Base-by-base conservation (phyloP, 2,888 invertebrate genomes). In the Cremastinae sp. region DNA sequence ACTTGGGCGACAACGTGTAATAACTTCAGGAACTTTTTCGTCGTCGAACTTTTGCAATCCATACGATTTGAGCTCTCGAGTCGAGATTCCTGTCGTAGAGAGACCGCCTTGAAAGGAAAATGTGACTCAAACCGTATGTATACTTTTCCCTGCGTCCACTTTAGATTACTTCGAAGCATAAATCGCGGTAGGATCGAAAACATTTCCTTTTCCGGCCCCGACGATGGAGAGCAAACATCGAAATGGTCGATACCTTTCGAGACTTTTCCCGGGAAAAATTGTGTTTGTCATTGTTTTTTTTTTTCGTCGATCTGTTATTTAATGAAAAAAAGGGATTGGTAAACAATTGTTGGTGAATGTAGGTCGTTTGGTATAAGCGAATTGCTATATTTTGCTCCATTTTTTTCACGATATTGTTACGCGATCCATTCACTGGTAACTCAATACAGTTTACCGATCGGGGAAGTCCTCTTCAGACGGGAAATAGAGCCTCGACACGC, bases 401-500 rank as follows among this genome's bases (percentile, higher is more conserved):
- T 12, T 10, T 5, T 12, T 5, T 39, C n/a, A 8, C 9, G 28
- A 2, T 55, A 12, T 39, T n/a, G 43, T 16, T 22, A 28, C 9
- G 43, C 10, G 5, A 4, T 41, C 41, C 12, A 37, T 64, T 41
- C 43, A 43, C 58, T 61, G 37, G 28, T 12, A 28, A 62, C 10
- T 16, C n/a, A 1, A 14, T 64, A 51, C 12, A 20, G 37, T 49
- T 10, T 39, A 20, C 22, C 18, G 37, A 9, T 8, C 20, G 20
- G 8, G 10, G n/a, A 51, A 10, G 37, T 14, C 28, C 43, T n/a
- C 43, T n/a, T 2, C 12, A 58, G 55, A 66, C 37, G 47, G 8
- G 12, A 41, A 4, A n/a, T 39, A 43, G 8, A 65, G 59, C 64
- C 18, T 55, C 47, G 51, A 53, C 35, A 59, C 49, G 43, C 71